Evolutionary conservation across 2,888 invertebrate genomes (phyloP).

Genomic region (Pachycephus smyrnensis): DNA sequence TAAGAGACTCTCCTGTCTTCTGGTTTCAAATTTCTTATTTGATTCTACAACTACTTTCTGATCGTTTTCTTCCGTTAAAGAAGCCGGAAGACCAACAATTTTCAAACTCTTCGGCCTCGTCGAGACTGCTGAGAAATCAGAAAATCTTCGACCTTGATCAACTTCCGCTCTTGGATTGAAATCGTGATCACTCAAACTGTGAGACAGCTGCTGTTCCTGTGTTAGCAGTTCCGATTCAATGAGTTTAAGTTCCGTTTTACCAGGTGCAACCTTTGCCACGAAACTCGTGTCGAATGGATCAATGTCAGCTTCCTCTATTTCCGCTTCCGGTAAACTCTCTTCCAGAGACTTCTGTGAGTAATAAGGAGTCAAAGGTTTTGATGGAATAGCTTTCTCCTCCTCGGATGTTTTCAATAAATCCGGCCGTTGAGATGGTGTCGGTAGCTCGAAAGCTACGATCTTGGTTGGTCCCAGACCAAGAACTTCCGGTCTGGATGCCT

Average conservation of each 20-base stretch:
- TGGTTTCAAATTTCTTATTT: constrained; percentile 19
- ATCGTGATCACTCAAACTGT: constrained; percentile 76
- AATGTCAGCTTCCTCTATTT: constrained; percentile 64
- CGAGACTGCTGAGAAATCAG: constrained; percentile 62
- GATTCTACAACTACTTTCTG: constrained; percentile 21
- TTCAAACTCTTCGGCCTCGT: constrained; percentile 37
- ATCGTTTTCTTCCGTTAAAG: constrained; percentile 34
- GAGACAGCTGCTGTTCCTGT: constrained; percentile 45
- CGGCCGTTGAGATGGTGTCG: constrained; percentile 66
- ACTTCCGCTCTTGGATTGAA: constrained; percentile 70
- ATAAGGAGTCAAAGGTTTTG: constrained; percentile 85
- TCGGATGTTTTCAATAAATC: constrained; percentile 72
- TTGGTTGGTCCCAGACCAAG: constrained; percentile 63
- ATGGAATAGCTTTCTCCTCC: constrained; percentile 71
- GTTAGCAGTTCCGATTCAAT: constrained; percentile 70
- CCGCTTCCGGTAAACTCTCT: constrained; percentile 71
- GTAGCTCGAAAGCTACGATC: constrained; percentile 73
- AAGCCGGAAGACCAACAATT: constrained; percentile 26
- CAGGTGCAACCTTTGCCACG: constrained; percentile 69
- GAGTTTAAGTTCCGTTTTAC: constrained; percentile 71
- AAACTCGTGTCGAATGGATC: constrained; percentile 80
- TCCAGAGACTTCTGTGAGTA: constrained; percentile 74
- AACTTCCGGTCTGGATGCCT: constrained; percentile 76
- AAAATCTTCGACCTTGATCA: constrained; percentile 68
- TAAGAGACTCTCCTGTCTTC: constrained; percentile 64